Evolutionary conservation across 2,797 vertebrate species (phyloP).

Genomic region (Podarcis siculus): DNA sequence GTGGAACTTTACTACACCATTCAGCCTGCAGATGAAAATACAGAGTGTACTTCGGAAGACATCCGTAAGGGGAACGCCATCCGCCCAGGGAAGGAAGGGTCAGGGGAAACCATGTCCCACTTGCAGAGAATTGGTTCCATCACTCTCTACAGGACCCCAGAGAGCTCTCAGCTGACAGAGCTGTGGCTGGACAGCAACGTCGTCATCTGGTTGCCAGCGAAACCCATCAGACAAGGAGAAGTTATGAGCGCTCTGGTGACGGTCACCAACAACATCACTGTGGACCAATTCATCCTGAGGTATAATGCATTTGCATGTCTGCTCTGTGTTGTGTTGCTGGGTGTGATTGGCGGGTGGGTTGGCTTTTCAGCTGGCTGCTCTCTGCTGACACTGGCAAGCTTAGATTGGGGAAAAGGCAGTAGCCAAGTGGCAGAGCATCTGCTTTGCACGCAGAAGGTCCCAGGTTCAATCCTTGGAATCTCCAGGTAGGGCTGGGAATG

Average conservation of each 20-base stretch:
- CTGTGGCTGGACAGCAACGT: slow-evolving; percentile 87
- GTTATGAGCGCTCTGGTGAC: slow-evolving; percentile 87
- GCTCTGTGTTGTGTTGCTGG: rapidly evolving
- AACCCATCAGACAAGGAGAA: slow-evolving; percentile 88
- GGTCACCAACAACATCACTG: slow-evolving; percentile 82
- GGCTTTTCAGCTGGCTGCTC: neutral
- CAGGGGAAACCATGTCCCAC: slow-evolving; percentile 78
- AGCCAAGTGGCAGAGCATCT: neutral
- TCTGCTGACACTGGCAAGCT: neutral
- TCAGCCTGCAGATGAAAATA: slow-evolving; percentile 65
- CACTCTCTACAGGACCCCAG: slow-evolving; percentile 81
- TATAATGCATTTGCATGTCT: slow-evolving; percentile 60
- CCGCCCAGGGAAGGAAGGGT: slow-evolving; percentile 86
- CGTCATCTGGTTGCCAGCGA: slow-evolving; percentile 86
- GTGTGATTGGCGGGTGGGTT: rapidly evolving
- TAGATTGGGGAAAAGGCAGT: neutral
- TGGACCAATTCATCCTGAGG: slow-evolving; percentile 94
- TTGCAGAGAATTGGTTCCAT: slow-evolving; percentile 87
- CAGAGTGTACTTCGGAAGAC: slow-evolving; percentile 84
- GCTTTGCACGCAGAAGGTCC: neutral
- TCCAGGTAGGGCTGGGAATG: too few relatives aligned
- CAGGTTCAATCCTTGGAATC: too few relatives aligned
- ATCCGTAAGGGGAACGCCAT: slow-evolving; percentile 83
- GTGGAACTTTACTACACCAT: slow-evolving; percentile 90
- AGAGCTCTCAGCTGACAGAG: slow-evolving; percentile 82